A percentile compares a stretch with the other conserved stretches of the same genome.
Conservation (phyloP, 2,888 invertebrate species). For the Charanyca ferruginea region DNA sequence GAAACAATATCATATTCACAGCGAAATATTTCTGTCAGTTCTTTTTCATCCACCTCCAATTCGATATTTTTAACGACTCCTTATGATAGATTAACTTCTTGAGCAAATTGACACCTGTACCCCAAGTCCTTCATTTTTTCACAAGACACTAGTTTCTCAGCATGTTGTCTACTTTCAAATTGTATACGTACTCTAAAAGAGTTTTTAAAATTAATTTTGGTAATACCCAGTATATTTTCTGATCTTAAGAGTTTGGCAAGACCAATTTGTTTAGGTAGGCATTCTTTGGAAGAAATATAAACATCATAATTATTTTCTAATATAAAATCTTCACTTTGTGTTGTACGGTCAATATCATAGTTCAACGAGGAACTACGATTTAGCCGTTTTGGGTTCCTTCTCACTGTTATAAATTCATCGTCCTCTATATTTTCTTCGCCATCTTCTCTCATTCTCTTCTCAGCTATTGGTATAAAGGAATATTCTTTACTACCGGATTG, state of each 20-base stretch:
- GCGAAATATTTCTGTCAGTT: neutral
- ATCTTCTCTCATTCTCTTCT: slow-evolving; percentile 10
- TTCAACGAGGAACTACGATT: too few relatives aligned
- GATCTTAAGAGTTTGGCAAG: too few relatives aligned
- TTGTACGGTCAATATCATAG: too few relatives aligned
- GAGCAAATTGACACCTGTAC: too few relatives aligned
- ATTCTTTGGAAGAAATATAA: neutral
- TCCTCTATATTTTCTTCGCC: too few relatives aligned
- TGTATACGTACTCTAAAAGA: neutral
- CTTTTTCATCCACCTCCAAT: neutral
- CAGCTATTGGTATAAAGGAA: neutral
- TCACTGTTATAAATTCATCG: too few relatives aligned
- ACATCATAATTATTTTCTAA: slow-evolving; percentile 3
- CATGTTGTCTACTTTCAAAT: neutral
- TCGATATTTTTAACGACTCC: neutral
- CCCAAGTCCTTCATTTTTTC: neutral
- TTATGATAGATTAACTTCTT: too few relatives aligned
- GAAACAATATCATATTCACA: neutral
- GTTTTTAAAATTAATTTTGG: too few relatives aligned
- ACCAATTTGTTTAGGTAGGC: too few relatives aligned
- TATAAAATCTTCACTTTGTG: slow-evolving; percentile 6
- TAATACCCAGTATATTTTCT: too few relatives aligned
- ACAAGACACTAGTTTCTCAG: neutral
- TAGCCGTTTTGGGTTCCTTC: too few relatives aligned
- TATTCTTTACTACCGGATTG: too few relatives aligned